Evolutionary conservation across 2,797 vertebrate species (phyloP), one percentile per base, ranked within the genome.

Genomic region (Gallinago solitaria): DNA sequence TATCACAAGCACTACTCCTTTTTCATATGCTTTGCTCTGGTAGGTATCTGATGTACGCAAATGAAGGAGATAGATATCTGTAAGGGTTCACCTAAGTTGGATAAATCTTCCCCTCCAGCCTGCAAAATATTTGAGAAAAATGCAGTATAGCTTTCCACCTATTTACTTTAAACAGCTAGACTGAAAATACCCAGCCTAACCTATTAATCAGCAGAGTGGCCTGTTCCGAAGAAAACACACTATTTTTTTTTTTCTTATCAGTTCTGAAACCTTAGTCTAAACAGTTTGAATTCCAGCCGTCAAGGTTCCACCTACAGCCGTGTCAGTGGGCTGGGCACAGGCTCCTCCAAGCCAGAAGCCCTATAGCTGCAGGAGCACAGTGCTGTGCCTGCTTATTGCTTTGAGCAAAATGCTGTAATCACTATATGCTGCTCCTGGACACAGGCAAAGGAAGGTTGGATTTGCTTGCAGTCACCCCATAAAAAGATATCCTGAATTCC

Each of bases 211-310:
- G 35, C 63, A 87, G 63, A 88, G 30, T 51, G 61, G 41, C 37
- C n/a, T 84, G 80, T 20, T 91, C 54, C 79, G 93, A 81, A 87
- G 73, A 90, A 91, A 83, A 78, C 23, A 37, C 5, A 41, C 16
- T 0, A 2, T 57, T 59, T 63, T 78, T 68, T 73, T 68, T 56
- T 83, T 10, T 5, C 79, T 94, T 95, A 94, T 96, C 96, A 84
- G 88, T 79, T 25, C 39, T 76, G 54, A 92, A 94, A 47, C 51
- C 45, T 79, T 93, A 87, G 77, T 67, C 74, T 76, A 92, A 96
- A 89, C 90, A 92, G 83, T 95, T 63, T 16, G 74, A 76, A 97
- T 96, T 97, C 92, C 93, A 97, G 67, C 43, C 74, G 71, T 53
- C 61, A 68, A 70, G 61, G 30, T 93, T 64, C 77, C 76, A 56